Base-by-base conservation (phyloP, 2,888 invertebrate genomes). In the Ceraclea dissimilis region DNA sequence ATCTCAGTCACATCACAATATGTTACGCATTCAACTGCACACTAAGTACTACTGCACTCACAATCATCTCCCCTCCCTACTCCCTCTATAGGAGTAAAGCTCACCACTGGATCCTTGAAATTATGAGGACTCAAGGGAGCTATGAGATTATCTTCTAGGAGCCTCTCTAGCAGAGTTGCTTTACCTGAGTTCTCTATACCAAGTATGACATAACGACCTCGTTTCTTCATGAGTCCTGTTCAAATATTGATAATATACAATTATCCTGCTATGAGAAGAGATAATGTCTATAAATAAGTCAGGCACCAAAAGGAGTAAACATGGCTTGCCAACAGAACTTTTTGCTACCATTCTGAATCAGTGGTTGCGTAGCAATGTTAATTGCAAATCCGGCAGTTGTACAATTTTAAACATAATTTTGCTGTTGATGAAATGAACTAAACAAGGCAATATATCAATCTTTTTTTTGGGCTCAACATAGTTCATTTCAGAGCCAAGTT, bases 111-210 rank as follows among this genome's bases (percentile, higher is more conserved):
- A 22, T 22, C 52, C 16, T 52, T 49, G 49, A 60, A 57, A 49
- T 61, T 60, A 39, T 64, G 62, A 58, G 65, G 68, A 44, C 69
- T 69, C 44, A 74, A 62, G 52, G 69, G 70, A 62, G 71, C 70
- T 59, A 76, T 67, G 60, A 69, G 65, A 62, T 68, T 67, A 55
- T 75, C 73, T 57, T 73, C 71, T 34, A 70, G 55, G 51, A 75
- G 67, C 49, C 66, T 63, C 59, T 67, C 63, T 54, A 76, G 66
- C 60, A 78, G 62, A 11, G 70, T 66, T 26, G 68, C 65, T 64
- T 75, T 74, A 59, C 76, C 76, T 51, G 72, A 70, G 63, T 68
- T 65, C 34, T 69, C 64, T 49, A 71, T 63, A 50, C 74, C 75
- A 50, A 70, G 63, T 62, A 73, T 70, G 50, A 70, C 66, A 63